phyloP scores from a whole-genome alignment of 2,888 invertebrate genomes.

The Hirtodrosophila histrioides region DNA sequence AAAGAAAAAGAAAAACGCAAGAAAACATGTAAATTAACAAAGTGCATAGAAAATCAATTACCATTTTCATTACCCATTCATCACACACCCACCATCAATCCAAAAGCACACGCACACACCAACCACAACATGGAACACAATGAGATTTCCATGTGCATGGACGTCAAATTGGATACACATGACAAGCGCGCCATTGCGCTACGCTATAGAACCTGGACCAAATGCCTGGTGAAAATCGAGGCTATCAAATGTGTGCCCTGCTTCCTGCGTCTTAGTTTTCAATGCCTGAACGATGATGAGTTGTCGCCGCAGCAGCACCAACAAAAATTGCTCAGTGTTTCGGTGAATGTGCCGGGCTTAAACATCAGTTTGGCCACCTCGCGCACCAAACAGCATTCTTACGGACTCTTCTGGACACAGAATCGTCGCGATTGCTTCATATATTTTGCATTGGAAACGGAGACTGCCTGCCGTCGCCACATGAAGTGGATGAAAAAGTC shows the following conservation, averaged over 20 bases:
- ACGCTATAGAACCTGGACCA: conserved; percentile 82
- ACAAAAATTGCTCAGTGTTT: conserved; percentile 67
- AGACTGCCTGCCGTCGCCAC: conserved; percentile 81
- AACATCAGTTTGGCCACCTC: conserved; percentile 82
- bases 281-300: conserved; percentile 36
- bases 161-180: conserved; percentile 83
- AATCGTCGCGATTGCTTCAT: conserved; percentile 84
- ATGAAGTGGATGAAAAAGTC: conserved; percentile 84
- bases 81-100: conserved; percentile 20
- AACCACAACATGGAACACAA: conserved; percentile 81
- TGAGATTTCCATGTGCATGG: conserved; percentile 83
- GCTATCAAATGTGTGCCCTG: conserved; percentile 84
- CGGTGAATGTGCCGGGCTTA: conserved; percentile 84
- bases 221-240: conserved; percentile 84
- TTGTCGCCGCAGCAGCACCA: conserved; percentile 17
- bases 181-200: conserved; percentile 82
- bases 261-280: conserved; percentile 82
- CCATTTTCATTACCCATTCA: conserved; percentile 53
- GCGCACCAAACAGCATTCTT: conserved; percentile 83
- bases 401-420: conserved; percentile 84
- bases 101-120: background rate
- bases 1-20: conserved; percentile 33
- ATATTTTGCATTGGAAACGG: conserved; percentile 83
- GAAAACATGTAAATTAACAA: conserved; percentile 56
- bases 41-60: conserved; percentile 28